phyloP scores from a whole-genome alignment of 2,888 invertebrate genomes.

The Amphipoea lucens region DNA sequence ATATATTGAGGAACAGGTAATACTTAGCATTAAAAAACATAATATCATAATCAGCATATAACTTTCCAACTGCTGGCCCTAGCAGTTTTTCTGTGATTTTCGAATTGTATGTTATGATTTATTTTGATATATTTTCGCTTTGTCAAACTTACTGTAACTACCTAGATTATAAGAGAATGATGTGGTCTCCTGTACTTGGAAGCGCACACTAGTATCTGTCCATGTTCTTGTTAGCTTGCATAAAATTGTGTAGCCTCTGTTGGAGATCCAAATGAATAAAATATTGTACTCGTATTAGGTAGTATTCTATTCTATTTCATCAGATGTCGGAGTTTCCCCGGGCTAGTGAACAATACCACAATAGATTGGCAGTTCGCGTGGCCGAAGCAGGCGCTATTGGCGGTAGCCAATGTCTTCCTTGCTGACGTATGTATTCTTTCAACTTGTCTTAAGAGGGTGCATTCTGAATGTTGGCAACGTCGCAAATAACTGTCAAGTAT shows the following conservation, averaged over 20 bases:
- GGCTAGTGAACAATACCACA: conserved; percentile 96
- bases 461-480: neutral
- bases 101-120: neutral
- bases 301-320: neutral
- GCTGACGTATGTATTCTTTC: conserved; percentile 90
- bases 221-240: neutral
- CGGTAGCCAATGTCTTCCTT: conserved; percentile 96
- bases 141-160: neutral
- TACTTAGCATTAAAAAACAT: neutral
- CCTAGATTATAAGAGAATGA: neutral
- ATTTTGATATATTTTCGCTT: neutral
- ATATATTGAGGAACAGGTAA: conserved; percentile 93
- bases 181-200: neutral
- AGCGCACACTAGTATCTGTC: neutral
- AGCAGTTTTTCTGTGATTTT: neutral
- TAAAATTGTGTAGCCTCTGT: neutral
- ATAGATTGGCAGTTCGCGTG: conserved; percentile 98
- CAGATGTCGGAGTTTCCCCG: conserved; percentile 96
- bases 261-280: neutral
- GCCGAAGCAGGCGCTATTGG: conserved; percentile 96
- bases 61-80: neutral
- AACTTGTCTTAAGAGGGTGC: neutral
- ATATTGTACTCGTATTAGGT: neutral
- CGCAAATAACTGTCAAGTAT: neutral
- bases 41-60: neutral